Conservation (phyloP, 30 jellyfish, hydroid and myxozoan species). For the Turritopsis rubra region DNA sequence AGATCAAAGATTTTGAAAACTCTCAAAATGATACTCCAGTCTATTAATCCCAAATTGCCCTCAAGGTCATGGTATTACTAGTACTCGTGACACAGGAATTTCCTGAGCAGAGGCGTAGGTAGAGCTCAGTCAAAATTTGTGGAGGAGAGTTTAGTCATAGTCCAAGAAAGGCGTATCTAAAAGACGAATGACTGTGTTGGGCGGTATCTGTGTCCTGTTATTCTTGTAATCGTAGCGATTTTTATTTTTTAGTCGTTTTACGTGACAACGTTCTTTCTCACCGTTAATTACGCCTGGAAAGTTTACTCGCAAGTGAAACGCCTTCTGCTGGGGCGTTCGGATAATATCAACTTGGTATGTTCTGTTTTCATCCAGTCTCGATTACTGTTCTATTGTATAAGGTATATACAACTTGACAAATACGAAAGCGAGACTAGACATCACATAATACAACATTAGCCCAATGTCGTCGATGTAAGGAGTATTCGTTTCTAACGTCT, state of each 20-base stretch:
- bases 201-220: background rate
- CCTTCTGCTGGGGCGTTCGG: background rate
- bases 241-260: conserved; percentile 35
- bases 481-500: too few species aligned
- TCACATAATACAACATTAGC: too few species aligned
- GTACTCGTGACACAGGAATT: too few species aligned
- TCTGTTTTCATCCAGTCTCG: background rate
- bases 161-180: too few species aligned
- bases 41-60: too few species aligned
- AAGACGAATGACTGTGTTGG: background rate
- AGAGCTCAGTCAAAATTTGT: background rate
- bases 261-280: conserved; percentile 49
- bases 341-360: background rate
- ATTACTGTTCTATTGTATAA: too few species aligned
- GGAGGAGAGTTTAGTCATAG: background rate
- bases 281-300: conserved; percentile 51
- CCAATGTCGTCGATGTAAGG: too few species aligned
- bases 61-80: too few species aligned
- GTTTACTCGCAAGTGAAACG: conserved; percentile 25
- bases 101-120: background rate
- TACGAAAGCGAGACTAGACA: too few species aligned
- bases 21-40: too few species aligned
- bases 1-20: too few species aligned
- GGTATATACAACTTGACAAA: too few species aligned
- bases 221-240: background rate